Conservation (phyloP, 2,797 vertebrate species). For the Enteromius radiatus region DNA sequence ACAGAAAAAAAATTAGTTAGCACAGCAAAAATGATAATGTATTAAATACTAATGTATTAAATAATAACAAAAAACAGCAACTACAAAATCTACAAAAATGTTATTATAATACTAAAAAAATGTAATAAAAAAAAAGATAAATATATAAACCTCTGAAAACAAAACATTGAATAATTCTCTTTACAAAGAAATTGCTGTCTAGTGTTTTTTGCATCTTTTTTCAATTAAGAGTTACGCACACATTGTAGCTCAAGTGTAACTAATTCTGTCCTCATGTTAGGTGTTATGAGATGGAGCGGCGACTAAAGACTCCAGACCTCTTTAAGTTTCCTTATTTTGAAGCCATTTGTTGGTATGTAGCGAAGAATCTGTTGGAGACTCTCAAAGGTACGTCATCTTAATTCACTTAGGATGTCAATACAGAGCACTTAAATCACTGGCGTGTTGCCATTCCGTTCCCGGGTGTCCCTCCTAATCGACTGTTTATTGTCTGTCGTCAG, state of each 20-base stretch:
- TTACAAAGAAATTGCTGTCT: neutral
- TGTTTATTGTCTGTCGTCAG: slow-evolving; percentile 70
- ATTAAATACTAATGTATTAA: neutral
- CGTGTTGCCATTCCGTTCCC: neutral
- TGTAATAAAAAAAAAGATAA: neutral
- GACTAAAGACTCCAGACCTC: slow-evolving; percentile 98
- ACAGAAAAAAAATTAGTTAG: neutral
- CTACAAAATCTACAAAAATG: neutral
- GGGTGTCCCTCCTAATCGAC: neutral
- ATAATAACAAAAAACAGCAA: neutral
- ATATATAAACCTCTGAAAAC: neutral
- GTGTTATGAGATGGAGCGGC: slow-evolving; percentile 99
- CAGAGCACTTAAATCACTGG: neutral
- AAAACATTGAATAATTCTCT: neutral
- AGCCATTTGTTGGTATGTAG: slow-evolving; percentile 99
- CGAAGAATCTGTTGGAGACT: slow-evolving; percentile 95
- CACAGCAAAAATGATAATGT: neutral
- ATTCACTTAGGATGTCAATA: neutral
- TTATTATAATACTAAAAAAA: neutral
- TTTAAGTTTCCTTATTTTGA: slow-evolving; percentile 99
- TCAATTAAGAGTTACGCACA: neutral
- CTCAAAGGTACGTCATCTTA: slow-evolving; percentile 86
- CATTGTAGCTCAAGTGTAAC: neutral
- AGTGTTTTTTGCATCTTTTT: neutral
- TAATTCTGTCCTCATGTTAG: slow-evolving; percentile 68